Base-by-base conservation (phyloP, 2,113 vertebrate species). In the Serinus canaria region DNA sequence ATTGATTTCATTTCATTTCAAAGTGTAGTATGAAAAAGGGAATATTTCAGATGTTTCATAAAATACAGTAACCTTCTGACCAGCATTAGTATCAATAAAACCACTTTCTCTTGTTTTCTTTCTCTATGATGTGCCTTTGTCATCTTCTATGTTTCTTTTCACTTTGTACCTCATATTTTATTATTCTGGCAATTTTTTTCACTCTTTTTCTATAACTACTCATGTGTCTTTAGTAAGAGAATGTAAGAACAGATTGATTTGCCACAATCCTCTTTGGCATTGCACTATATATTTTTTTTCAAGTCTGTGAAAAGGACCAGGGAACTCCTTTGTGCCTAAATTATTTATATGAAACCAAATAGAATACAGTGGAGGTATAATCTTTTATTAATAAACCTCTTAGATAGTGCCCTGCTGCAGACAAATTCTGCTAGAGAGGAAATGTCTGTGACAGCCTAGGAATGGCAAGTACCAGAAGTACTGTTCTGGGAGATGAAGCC, bases 341-440 rank as follows among this genome's bases (percentile, higher is more conserved):
- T 95, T 91, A 91, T 92, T 93, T 91, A 81, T 76, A 43, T 43
- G 21, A 91, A 94, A n/a, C 80, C n/a, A 73, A 82, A 58, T 31
- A 91, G 50, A 86, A 78, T 75, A 78, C 2, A 6, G n/a, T 83
- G 41, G 12, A 59, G 46, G 35, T 63, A 58, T 83, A 88, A 88
- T 82, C 49, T 96, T 97, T 94, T 90, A 94, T 95, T 95, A 96
- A 92, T 91, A 91, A 78, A 25, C 11, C 21, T 89, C 24, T 75
- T 87, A 76, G 76, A 75, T 68, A 79, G 53, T 79, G 19, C 19
- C 53, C 31, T 67, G 20, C 59, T 92, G 67, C 58, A 60, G 49
- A 73, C 75, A 43, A 72, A 84, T 95, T 92, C 76, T 89, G 31
- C 64, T 78, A 35, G 50, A 41, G 64, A 94, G 59, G 53, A 93